Conservation (phyloP, 2,888 invertebrate species). For the Melanostoma mellinum region DNA sequence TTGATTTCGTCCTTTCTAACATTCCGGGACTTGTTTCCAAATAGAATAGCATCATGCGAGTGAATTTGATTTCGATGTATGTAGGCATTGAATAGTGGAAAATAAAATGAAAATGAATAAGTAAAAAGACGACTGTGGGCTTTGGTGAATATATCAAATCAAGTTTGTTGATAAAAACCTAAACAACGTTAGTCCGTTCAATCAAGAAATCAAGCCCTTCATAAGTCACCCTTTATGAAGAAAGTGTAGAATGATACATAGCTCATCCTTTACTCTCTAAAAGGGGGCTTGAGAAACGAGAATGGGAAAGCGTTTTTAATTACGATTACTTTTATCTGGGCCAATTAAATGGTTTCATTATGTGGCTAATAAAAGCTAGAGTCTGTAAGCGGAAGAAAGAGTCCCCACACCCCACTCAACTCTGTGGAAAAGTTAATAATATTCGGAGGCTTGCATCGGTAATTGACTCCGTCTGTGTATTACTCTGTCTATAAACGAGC, state of each 20-base stretch:
- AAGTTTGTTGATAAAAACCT: conserved; percentile 30
- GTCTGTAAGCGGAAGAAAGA: conserved; percentile 59
- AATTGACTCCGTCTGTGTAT: conserved; percentile 34
- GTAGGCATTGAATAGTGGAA: conserved; percentile 1
- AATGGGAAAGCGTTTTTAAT: conserved; percentile 18
- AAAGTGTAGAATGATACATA: too few relatives aligned
- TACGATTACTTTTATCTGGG: conserved; percentile 30
- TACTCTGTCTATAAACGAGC: background rate
- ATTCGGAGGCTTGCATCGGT: conserved; percentile 30
- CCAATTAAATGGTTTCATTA: conserved; percentile 53
- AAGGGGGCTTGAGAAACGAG: background rate
- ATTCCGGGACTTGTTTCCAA: conserved; percentile 25
- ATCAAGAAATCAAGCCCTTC: conserved; percentile 26
- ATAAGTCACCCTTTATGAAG: background rate
- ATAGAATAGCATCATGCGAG: conserved; percentile 22
- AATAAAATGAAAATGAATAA: background rate
- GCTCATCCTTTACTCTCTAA: background rate
- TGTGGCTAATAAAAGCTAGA: conserved; percentile 45
- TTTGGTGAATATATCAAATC: conserved; percentile 38
- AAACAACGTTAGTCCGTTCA: conserved; percentile 21
- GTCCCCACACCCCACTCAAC: background rate
- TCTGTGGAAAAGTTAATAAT: conserved; percentile 40
- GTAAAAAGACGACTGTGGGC: background rate
- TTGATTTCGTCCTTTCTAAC: conserved; percentile 1
- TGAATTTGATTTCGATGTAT: conserved; percentile 54